Evolutionary conservation across 1,140 invertebrate genomes (phyloP), one percentile per base, ranked within the genome.

Genomic region (Ditylenchus dipsaci): DNA sequence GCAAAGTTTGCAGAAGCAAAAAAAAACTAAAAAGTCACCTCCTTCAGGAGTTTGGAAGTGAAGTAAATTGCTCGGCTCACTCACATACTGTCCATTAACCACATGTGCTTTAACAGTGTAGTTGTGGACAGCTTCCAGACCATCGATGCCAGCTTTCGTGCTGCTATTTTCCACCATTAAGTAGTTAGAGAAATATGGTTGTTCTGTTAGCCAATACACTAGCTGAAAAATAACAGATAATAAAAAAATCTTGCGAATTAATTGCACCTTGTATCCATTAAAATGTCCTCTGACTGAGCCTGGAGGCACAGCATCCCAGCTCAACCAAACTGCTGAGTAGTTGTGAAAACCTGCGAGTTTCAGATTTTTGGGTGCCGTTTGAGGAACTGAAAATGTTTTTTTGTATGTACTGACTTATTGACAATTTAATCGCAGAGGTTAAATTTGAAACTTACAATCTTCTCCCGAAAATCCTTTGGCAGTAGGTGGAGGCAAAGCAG

Each of bases 391-490:
- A 73, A 78, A 11, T 42, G 3, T 7, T 33, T 61, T 61, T 61
- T 21, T 33, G 33, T 11, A 38, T 5, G 11, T 38, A n/a, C n/a
- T n/a, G n/a, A n/a, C n/a, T n/a, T n/a, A n/a, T n/a, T n/a, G n/a
- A n/a, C n/a, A n/a, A n/a, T n/a, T n/a, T n/a, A n/a, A n/a, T n/a
- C n/a, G 33, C 11, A 38, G 11, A 11, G 11, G 3, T 38, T 38
- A 38, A 38, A 38, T 5, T 38, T 21, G 15, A 17, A 53, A 83
- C 82, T 82, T 83, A 86, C 89, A 87, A 85, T 93, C 92, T 86
- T 98, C 94, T 58, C 95, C 95, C 0, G 95, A 97, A 84, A 89
- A 95, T 11, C 95, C 95, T 64, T 88, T 87, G 0, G 92, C 87
- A 85, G 91, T 90, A 23, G 88, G 86, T 0, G 92, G 89, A 0